Evolutionary conservation across 1,140 invertebrate species (phyloP), one percentile per base, ranked within the genome.

Genomic region (Tetranychus cinnabarinus): DNA sequence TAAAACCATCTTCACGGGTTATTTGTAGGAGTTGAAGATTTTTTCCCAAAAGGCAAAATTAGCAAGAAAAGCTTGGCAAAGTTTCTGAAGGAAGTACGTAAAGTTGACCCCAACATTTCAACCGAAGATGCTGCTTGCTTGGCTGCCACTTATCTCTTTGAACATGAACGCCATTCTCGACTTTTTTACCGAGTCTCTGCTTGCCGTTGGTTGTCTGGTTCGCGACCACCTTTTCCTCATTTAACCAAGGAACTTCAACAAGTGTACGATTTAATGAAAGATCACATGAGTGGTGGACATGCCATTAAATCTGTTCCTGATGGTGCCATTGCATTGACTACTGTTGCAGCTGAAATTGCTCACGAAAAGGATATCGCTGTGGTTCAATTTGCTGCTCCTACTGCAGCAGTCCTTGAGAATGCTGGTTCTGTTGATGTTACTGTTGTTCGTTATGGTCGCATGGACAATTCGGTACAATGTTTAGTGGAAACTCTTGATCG

Each of bases 181-280:
- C 73, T 77, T 62, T 81, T 79, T 78, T 81, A 81, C 68, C 70
- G 79, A 8, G 79, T 81, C 59, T 78, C 78, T 48, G 79, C 79
- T 46, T 74, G 78, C 15, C 67, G 79, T 42, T 69, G 69, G 13
- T 64, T 81, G 55, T 74, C 77, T 3, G 80, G 79, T n/a, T 73
- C 76, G n/a, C 69, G 71, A 58, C 73, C 71, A 65, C 69, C 74
- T 2, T 69, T 74, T 60, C 65, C 65, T 1, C 60, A 56, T 23
- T 59, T 66, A 8, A 64, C 60, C 61, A 56, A 64, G 33, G 62
- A 66, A 50, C 46, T 66, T 2, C 36, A 60, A 7, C 58, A 66
- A 42, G 63, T 66, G 52, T 56, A 56, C 10, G 55, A 56, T 39
- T 13, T 37, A 12, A 37, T 56, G 55, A 56, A 56, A 39, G 34